Evolutionary conservation across 2,888 invertebrate species (phyloP), one percentile per base, ranked within the genome.

Genomic region (Anthrax anthrax): DNA sequence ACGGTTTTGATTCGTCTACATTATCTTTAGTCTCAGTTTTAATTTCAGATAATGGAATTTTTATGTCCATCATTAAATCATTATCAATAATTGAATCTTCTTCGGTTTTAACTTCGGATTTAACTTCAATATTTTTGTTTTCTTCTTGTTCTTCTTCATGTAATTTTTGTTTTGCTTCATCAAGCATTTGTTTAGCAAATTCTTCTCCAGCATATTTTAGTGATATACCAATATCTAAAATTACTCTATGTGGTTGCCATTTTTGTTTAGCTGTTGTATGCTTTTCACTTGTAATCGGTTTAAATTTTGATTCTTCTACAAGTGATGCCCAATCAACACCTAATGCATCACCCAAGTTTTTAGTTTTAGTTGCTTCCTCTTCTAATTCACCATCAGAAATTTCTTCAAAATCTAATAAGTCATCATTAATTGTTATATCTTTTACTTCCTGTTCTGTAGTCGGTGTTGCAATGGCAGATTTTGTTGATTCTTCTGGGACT

Each of bases 301-400:
- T 58, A 8, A 55, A 54, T 38, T 74, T 71, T 6, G 84, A 83
- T 65, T 88, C 87, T 3, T 84, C 84, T 1, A 88, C 83, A 40
- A 94, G 72, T 61, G 88, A 88, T 13, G 88, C 84, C 92, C 92
- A 92, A 67, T 94, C 91, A 2, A 94, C 91, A n/a, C 91, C 91
- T 27, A 94, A 69, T n/a, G 89, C 89, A 67, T 92, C 91, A 6
- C 89, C 89, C 51, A 91, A 76, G 49, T 58, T 80, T 66, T 72
- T 78, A 53, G 75, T 72, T 58, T 75, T 78, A 14, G 83, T 76
- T 57, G 88, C 84, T 61, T 88, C 87, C 62, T 90, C 89, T 62
- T 90, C 89, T 34, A 89, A 68, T 65, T 90, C 90, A 44, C 88
- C 89, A 64, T 90, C 89, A 16, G 88, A 88, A 58, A 89, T 88